Conservation (phyloP, 2,113 vertebrate genomes). For the Bolborhynchus lineola region DNA sequence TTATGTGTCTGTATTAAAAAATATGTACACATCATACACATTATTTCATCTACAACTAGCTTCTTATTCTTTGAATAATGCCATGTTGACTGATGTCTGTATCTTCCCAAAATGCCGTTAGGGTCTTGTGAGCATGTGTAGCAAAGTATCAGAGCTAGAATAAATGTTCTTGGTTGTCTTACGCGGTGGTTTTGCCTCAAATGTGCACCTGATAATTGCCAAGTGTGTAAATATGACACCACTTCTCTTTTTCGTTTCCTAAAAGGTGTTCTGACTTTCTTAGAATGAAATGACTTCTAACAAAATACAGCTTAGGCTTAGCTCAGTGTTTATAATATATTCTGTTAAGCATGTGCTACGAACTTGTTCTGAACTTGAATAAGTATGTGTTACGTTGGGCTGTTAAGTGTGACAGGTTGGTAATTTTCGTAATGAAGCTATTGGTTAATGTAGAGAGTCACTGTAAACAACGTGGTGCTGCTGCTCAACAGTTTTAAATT, state of each 20-base stretch:
- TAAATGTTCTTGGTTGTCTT: neutral
- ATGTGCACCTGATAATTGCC: neutral
- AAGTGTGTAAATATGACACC: neutral
- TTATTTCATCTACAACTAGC: neutral
- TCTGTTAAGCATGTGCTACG: neutral
- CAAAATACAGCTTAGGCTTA: neutral
- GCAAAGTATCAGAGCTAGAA: neutral
- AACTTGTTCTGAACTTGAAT: neutral
- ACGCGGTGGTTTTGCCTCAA: neutral
- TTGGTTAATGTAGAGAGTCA: neutral
- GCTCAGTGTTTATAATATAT: neutral
- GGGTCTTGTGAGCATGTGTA: neutral
- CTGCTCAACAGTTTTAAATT: neutral
- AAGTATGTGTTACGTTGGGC: neutral
- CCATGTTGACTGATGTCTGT: neutral
- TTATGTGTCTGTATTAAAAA: neutral
- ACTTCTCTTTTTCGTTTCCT: neutral
- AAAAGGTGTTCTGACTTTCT: neutral
- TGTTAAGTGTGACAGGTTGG: neutral
- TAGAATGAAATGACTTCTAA: neutral
- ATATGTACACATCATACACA: rapidly evolving
- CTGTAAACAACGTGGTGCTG: neutral
- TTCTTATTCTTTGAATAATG: neutral
- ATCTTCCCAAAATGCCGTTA: neutral
- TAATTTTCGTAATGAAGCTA: neutral